Base-by-base conservation (phyloP, 2,888 invertebrate species). In the Iphiclides podalirius region DNA sequence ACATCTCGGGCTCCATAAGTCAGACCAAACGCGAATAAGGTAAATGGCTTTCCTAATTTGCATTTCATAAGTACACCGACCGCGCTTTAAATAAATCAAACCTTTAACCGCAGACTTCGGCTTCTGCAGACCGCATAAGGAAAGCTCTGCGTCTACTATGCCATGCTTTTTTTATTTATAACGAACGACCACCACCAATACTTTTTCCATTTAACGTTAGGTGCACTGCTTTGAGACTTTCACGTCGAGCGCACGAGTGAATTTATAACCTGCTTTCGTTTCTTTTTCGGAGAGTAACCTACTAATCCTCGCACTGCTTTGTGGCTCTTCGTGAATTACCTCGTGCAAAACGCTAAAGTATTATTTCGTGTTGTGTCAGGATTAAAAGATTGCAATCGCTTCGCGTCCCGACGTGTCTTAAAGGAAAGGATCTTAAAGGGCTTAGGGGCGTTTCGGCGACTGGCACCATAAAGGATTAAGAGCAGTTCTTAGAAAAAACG, bases 21-120 rank as follows among this genome's bases (percentile, higher is more conserved):
- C 48, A 43, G 43, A 49, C 43, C 28, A 43, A 49, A 43, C 38
- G 43, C 43, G 43, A 48, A 43, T 48, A 37, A 31, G 42, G 15
- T 48, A 48, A n/a, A 48, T 43, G 38, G 37, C 37, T 48, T 38
- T 11, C 43, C 48, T 42, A 41, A 42, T 48, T 48, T 42, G 43
- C 42, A 48, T 48, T 43, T 43, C 38, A 48, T 43, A 48, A 48
- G 42, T 43, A 38, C 23, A 8, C 20, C 43, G 37, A 38, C 42
- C 42, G 42, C 11, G 43, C 37, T 43, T 43, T 38, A 23, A 48
- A 48, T 43, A 43, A 48, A 48, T 43, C 48, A 43, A 38, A 37
- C 31, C 33, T 15, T n/a, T n/a, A 33, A 26, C 48, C 36, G 47
- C 34, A 31, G 33, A 48, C 23, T 48, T 48, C n/a, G 14, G 26